Conservation (phyloP, 2,888 invertebrate species). For the Augiades crinisus region DNA sequence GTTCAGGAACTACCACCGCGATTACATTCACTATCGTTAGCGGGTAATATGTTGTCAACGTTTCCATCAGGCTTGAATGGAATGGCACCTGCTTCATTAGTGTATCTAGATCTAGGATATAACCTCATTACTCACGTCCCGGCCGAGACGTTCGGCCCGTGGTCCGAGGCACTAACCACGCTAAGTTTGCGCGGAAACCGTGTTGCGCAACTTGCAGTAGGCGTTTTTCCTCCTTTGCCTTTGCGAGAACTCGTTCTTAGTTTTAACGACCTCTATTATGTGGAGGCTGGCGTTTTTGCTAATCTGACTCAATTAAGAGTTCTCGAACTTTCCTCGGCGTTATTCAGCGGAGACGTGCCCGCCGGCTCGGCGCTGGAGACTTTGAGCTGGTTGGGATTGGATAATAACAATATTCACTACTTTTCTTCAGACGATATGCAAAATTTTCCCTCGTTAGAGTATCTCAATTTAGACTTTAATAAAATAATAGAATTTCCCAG, state of each 20-base stretch:
- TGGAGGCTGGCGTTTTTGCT: slow-evolving; percentile 86
- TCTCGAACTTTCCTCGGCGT: slow-evolving; percentile 90
- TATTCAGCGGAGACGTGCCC: slow-evolving; percentile 86
- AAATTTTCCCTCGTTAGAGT: slow-evolving; percentile 84
- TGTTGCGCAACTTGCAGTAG: slow-evolving; percentile 83
- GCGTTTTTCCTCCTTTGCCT: slow-evolving; percentile 85
- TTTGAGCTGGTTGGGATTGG: slow-evolving; percentile 89
- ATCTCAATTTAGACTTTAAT: slow-evolving; percentile 92
- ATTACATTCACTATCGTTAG: slow-evolving; percentile 85
- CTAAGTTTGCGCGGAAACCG: slow-evolving; percentile 89
- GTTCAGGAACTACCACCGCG: slow-evolving; percentile 76
- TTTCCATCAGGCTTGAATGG: slow-evolving; percentile 84
- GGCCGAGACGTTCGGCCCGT: slow-evolving; percentile 84
- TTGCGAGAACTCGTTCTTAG: slow-evolving; percentile 92
- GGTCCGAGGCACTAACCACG: slow-evolving; percentile 88
- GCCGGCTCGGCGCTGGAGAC: slow-evolving; percentile 83
- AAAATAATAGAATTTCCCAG: slow-evolving; percentile 85
- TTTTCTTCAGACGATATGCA: slow-evolving; percentile 84
- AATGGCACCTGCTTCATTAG: slow-evolving; percentile 81
- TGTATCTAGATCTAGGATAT: slow-evolving; percentile 90
- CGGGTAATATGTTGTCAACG: slow-evolving; percentile 85
- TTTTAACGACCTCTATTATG: slow-evolving; percentile 89
- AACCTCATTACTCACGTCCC: slow-evolving; percentile 87
- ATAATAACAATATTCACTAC: slow-evolving; percentile 88
- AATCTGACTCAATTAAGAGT: slow-evolving; percentile 87